Evolutionary conservation across 2,113 vertebrate genomes (phyloP), one percentile per base, ranked within the genome.

Genomic region (Hypocryptadius cinnamomeus): DNA sequence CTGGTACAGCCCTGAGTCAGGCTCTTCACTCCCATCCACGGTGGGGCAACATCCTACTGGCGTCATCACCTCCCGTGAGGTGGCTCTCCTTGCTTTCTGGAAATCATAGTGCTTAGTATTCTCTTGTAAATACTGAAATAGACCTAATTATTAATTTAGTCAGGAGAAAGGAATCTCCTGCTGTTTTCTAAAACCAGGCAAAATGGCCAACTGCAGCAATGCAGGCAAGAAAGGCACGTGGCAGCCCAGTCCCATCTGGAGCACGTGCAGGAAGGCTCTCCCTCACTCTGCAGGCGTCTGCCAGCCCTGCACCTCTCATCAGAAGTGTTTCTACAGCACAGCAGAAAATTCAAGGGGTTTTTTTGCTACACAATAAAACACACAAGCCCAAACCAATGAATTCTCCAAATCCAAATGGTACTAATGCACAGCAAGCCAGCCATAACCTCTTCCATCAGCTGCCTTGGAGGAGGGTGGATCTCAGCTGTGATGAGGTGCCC

Each of bases 21-120:
- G 45, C 6, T 10, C 18, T 6, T 61, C 8, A 11, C 21, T 40
- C 22, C n/a, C 14, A 59, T 5, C 9, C 18, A 2, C 7, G 13
- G n/a, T 39, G 56, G 1, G 6, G 37, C 54, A 76, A 5, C 27
- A 8, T 13, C n/a, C 11, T 13, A 2, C 19, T 27, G 1, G 1
- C 23, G n/a, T 48, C 42, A 31, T 65, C 31, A 17, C 37, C 56
- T 27, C 30, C 16, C 3, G 2, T 1, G 3, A 89, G 24, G 30
- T 22, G 70, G 10, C 40, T 76, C 37, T 57, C n/a, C 50, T 53
- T 45, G 22, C 8, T 65, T 24, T 24, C 19, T 53, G 51, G 16
- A 44, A 65, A 24, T 48, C 6, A 15, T 1, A 42, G 33, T n/a
- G 16, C 23, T 72, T 40, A 79, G 65, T 15, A 54, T 33, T 33